Evolutionary conservation across 2,113 vertebrate species (phyloP).

Genomic region (Grammomys surdaster): DNA sequence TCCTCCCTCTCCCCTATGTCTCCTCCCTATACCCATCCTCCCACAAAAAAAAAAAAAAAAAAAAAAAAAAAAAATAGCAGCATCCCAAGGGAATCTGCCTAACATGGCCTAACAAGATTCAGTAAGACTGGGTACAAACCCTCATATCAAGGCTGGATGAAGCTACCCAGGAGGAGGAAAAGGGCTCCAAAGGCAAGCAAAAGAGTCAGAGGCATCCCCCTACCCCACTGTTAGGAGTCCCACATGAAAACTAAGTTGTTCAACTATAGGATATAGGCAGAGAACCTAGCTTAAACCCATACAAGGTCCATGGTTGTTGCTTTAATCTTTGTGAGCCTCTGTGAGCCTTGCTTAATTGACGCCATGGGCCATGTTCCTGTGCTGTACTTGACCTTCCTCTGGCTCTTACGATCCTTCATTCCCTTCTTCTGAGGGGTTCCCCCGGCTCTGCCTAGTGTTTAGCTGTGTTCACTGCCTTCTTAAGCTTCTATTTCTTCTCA

Average conservation of each 20-base stretch:
- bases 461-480: neutral
- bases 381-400: neutral
- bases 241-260: neutral
- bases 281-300: neutral
- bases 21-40: too few species aligned
- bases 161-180: neutral
- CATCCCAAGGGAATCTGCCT: too few species aligned
- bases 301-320: neutral
- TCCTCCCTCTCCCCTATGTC: neutral
- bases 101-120: too few species aligned
- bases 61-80: too few species aligned
- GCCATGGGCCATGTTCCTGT: neutral
- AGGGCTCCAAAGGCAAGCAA: neutral
- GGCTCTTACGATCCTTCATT: neutral
- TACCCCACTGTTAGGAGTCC: too few species aligned
- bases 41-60: fast-evolving
- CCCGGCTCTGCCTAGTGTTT: neutral
- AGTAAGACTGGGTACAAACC: neutral
- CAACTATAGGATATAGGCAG: neutral
- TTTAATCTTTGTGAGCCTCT: neutral
- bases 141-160: neutral
- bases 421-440: neutral
- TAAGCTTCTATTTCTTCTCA: neutral
- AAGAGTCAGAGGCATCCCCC: neutral
- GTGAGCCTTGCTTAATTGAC: neutral